These are phyloP conservation scores for Coendou prehensilis DNA, from an alignment of 2,797 vertebrate species.

Conservation along the genomic window DNA sequence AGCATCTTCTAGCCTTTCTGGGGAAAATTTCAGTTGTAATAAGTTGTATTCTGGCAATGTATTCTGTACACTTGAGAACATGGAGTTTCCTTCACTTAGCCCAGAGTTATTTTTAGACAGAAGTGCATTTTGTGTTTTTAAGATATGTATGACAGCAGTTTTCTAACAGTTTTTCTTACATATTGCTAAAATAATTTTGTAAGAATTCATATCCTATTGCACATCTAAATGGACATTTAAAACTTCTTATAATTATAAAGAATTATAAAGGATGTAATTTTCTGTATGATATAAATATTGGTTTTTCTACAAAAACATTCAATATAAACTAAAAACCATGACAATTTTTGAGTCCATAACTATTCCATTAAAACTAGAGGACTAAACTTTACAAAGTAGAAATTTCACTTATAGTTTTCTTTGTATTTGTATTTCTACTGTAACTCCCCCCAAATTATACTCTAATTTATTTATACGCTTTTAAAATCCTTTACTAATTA, in stretches of 20 bases:
- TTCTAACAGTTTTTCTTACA: not conserved
- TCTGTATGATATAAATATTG: constrained; percentile 1
- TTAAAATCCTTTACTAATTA: not conserved
- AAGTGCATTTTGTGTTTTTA: constrained; percentile 10
- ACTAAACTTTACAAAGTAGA: constrained; percentile 16
- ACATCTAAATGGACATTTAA: constrained; percentile 50
- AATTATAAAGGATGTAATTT: constrained; percentile 1
- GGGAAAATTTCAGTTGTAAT: not conserved
- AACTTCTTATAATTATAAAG: constrained; percentile 3
- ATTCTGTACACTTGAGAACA: not conserved
- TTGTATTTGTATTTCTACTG: constrained; percentile 22
- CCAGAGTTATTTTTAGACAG: constrained; percentile 47
- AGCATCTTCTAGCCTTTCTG: not conserved
- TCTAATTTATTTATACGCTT: not conserved
- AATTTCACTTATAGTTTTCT: constrained; percentile 34
- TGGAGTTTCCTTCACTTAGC: constrained; percentile 4
- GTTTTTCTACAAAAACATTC: not conserved
- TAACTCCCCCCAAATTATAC: not conserved
- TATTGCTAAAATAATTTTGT: constrained; percentile 8
- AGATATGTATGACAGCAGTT: not conserved
- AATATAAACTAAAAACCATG: not conserved
- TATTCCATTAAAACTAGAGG: not conserved
- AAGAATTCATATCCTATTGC: not conserved
- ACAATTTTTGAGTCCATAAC: not conserved
- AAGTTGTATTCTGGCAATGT: not conserved